Conservation (phyloP, 2,113 vertebrate species). For the Bos taurus region DNA sequence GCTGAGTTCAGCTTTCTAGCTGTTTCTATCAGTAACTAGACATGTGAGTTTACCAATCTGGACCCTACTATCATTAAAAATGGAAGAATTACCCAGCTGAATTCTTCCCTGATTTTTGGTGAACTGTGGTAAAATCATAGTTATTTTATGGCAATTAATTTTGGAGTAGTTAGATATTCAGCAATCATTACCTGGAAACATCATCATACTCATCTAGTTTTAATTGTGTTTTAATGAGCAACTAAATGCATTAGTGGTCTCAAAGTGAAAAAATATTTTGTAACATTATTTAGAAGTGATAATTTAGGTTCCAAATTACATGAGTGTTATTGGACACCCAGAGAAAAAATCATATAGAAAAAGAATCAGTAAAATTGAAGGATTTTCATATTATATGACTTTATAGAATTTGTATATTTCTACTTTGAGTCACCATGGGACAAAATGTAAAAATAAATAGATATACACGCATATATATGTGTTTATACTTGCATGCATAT, state of each 20-base stretch:
- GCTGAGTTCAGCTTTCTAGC: not conserved
- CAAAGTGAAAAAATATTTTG: not conserved
- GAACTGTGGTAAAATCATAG: not conserved
- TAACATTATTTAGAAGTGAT: not conserved
- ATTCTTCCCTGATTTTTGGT: not conserved
- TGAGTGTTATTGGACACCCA: not conserved
- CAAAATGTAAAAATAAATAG: not conserved
- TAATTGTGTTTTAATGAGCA: not conserved
- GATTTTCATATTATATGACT: not conserved
- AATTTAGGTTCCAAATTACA: not conserved
- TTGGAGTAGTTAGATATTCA: not conserved
- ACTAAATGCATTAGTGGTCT: not conserved
- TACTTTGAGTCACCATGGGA: not conserved
- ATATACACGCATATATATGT: not conserved
- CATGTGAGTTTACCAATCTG: not conserved
- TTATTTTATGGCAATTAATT: not conserved
- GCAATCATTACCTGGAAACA: not conserved
- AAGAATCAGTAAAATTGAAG: not conserved
- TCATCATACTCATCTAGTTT: not conserved
- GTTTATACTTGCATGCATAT: not conserved
- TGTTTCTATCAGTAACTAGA: not conserved
- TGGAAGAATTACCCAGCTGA: not conserved
- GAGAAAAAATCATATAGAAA: not conserved
- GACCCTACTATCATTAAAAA: not conserved
- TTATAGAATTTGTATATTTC: not conserved